Evolutionary conservation across 23 tunicate species (phyloP).

Genomic region (Corella eumyota): DNA sequence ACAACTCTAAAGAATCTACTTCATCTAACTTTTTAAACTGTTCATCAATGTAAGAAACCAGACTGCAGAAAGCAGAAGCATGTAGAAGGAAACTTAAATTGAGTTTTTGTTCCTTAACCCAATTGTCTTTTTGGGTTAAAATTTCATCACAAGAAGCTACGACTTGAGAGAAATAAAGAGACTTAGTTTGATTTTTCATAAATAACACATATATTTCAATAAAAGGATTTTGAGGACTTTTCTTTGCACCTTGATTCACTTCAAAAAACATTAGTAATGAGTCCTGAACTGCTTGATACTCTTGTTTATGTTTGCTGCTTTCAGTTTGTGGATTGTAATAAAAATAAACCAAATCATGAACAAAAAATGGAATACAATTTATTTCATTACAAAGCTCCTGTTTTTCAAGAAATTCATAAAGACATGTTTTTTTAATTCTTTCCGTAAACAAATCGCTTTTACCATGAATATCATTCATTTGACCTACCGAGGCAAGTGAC

Average conservation of each 20-base stretch:
- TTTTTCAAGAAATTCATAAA: too few relatives aligned
- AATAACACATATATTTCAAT: constrained; percentile 21
- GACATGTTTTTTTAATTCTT: too few relatives aligned
- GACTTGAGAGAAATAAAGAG: constrained; percentile 14
- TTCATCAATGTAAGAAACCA: constrained; percentile 14
- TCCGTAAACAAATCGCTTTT: too few relatives aligned
- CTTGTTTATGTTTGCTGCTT: too few relatives aligned
- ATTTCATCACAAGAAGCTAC: constrained; percentile 14
- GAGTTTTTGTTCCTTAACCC: constrained; percentile 17
- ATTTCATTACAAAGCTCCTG: too few relatives aligned
- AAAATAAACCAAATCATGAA: too few relatives aligned
- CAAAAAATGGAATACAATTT: too few relatives aligned
- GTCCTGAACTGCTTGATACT: constrained; percentile 7
- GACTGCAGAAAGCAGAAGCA: constrained; percentile 15
- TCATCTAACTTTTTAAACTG: constrained; percentile 12
- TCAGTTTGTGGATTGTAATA: too few relatives aligned
- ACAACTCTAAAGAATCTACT: constrained; percentile 15
- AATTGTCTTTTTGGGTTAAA: constrained; percentile 4
- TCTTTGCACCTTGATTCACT: background rate
- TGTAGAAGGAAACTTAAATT: constrained; percentile 10
- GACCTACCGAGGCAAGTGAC: too few relatives aligned
- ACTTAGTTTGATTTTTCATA: constrained; percentile 3
- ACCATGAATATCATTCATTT: too few relatives aligned
- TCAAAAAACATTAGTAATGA: constrained; percentile 1
- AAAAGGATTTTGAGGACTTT: constrained; percentile 18